A percentile compares a stretch with the other conserved stretches of the same genome.
These are phyloP conservation scores for Melinaea menophilus DNA, from an alignment of 2,888 invertebrate genomes.

Conservation along the genomic window DNA sequence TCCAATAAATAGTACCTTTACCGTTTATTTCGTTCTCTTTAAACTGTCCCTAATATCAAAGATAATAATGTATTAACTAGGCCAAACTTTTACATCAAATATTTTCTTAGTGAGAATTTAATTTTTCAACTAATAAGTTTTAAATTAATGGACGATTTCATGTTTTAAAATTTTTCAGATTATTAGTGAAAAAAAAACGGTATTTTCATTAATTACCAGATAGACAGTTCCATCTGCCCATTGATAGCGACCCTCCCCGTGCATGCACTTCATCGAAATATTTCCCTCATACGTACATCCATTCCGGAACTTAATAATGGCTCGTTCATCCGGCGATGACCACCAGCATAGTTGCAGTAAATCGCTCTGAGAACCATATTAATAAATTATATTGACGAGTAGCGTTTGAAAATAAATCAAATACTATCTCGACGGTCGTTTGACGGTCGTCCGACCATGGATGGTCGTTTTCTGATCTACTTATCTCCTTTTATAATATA, in stretches of 20 bases:
- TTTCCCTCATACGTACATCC: conserved; percentile 77
- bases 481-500: no score
- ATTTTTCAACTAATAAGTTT: no score
- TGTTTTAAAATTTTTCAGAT: no score
- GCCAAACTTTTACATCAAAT: background rate
- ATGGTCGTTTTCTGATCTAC: no score
- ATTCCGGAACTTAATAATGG: conserved; percentile 73
- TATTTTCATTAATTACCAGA: conserved; percentile 51
- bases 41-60: conserved; percentile 73
- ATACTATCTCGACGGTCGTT: no score
- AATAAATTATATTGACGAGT: background rate
- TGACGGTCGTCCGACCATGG: no score
- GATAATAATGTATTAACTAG: conserved; percentile 1
- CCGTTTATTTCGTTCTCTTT: conserved; percentile 75
- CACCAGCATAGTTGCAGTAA: conserved; percentile 48
- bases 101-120: no score
- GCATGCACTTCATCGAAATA: conserved; percentile 75
- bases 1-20: conserved; percentile 74
- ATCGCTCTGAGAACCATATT: conserved; percentile 37
- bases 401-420: no score
- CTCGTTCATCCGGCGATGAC: conserved; percentile 65
- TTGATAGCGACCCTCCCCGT: conserved; percentile 76
- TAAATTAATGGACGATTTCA: no score
- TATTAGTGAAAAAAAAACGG: background rate
- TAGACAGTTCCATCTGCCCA: conserved; percentile 79